A percentile compares a stretch with the other conserved stretches of the same genome.
Evolutionary conservation across 2,888 invertebrate genomes (phyloP).

Genomic region (Galeopsomyia nigrocyanea): DNA sequence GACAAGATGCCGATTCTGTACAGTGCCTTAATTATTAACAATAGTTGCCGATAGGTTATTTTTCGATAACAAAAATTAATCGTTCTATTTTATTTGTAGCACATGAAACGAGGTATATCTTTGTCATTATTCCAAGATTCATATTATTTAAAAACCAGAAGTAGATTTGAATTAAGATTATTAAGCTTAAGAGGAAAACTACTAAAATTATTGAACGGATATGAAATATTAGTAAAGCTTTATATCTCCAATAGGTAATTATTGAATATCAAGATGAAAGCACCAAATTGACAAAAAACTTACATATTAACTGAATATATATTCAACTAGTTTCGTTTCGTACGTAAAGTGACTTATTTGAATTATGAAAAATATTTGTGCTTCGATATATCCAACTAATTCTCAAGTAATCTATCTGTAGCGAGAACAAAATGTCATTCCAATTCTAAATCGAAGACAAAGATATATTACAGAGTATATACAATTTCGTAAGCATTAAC

Average conservation of each 20-base stretch:
- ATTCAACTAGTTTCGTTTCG: too few relatives aligned
- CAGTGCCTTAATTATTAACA: conserved; percentile 38
- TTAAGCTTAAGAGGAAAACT: too few relatives aligned
- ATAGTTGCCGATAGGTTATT: conserved; percentile 28
- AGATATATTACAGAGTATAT: conserved; percentile 60
- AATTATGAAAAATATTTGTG: conserved; percentile 58
- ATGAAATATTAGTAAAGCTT: too few relatives aligned
- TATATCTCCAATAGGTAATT: too few relatives aligned
- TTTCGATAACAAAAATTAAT: conserved; percentile 42
- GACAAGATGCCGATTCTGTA: conserved; percentile 16
- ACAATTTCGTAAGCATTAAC: conserved; percentile 52
- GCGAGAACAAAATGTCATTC: conserved; percentile 48
- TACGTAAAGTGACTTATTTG: too few relatives aligned
- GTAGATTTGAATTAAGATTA: too few relatives aligned
- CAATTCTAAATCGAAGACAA: conserved; percentile 49
- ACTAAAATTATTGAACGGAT: too few relatives aligned
- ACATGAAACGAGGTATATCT: conserved; percentile 37
- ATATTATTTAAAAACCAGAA: too few relatives aligned
- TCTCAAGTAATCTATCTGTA: background rate
- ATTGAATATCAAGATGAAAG: too few relatives aligned
- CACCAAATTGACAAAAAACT: too few relatives aligned
- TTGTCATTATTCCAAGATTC: conserved; percentile 20
- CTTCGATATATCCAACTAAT: conserved; percentile 24
- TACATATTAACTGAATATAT: too few relatives aligned
- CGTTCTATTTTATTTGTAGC: conserved; percentile 38